Base-by-base conservation (phyloP, 2,888 invertebrate species). In the Deroplatys truncata region DNA sequence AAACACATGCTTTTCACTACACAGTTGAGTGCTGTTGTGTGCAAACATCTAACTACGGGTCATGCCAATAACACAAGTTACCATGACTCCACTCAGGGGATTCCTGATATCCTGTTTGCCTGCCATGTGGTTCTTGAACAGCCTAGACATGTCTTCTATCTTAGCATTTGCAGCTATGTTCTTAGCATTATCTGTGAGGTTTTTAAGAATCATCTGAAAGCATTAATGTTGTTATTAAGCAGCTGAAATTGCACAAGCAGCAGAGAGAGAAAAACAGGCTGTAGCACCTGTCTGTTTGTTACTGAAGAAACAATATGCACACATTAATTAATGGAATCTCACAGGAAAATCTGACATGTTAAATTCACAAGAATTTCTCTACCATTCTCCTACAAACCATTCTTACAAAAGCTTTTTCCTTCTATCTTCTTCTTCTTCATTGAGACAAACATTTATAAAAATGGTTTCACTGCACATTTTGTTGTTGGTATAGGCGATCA, bases 71-170 rank as follows among this genome's bases (percentile, higher is more conserved):
- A 85, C 25, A 15, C 56, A 72, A 90, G 83, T 89, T 88, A 98
- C 98, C 98, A 98, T 98, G 89, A 99, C 98, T 86, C 98, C 98
- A 91, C 98, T 98, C 31, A 98, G 94, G 0, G 98, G 98, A 93
- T 97, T 98, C 93, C 98, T 98, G 88, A 98, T 97, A 92, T 98
- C 98, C 92, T 98, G 98, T 93, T 98, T 98, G 84, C 98, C 98
- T 88, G 98, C 97, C 94, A 99, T 97, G 92, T 97, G 97, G 92
- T 97, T 98, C 93, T 99, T 98, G 94, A 99, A 98, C 88, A 99
- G 94, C 92, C 98, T 96, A 88, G 98, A 98, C 97, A 99, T 98
- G 92, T 99, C 99, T 94, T 99, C 99, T 91, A 99, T 99, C 94
- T 99, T 99, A 15, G 99, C 99, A 93, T 99, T 98, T 4, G 98